Conservation (phyloP, 1,140 invertebrate genomes). For the Lepidurus packardi region DNA sequence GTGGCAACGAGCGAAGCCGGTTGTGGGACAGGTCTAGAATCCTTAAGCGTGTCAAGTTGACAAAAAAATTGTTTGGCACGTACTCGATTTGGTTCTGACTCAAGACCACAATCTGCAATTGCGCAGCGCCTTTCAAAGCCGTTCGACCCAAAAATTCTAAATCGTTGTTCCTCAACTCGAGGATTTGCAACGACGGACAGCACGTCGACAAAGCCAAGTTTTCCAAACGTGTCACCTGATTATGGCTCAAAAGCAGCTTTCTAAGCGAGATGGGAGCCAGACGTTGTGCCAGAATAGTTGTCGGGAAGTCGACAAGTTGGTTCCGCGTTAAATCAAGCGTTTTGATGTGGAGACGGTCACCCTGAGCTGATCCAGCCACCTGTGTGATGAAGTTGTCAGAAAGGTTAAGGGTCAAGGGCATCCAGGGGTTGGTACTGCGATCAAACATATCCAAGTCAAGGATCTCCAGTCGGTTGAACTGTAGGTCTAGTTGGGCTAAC, state of each 20-base stretch:
- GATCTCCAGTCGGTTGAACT: conserved; percentile 60
- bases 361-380: conserved; percentile 53
- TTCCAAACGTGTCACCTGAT: conserved; percentile 62
- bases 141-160: conserved; percentile 65
- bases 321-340: conserved; percentile 66
- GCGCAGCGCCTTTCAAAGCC: conserved; percentile 53
- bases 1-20: conserved; percentile 63
- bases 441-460: conserved; percentile 60
- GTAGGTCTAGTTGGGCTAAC: conserved; percentile 62
- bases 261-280: conserved; percentile 55
- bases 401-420: conserved; percentile 60
- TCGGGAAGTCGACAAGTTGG: conserved; percentile 58
- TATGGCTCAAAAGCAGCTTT: conserved; percentile 65
- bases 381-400: conserved; percentile 60
- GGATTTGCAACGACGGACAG: conserved; percentile 56
- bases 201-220: conserved; percentile 61
- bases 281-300: conserved; percentile 52
- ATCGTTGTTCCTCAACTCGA: conserved; percentile 67
- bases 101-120: conserved; percentile 70
- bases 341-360: conserved; percentile 50
- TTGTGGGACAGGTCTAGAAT: conserved; percentile 71
- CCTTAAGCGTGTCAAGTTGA: conserved; percentile 65
- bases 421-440: conserved; percentile 55
- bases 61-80: conserved; percentile 73
- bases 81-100: conserved; percentile 69